Evolutionary conservation across 1,140 invertebrate genomes (phyloP), one percentile per base, ranked within the genome.

Genomic region (Phthorimaea operculella): DNA sequence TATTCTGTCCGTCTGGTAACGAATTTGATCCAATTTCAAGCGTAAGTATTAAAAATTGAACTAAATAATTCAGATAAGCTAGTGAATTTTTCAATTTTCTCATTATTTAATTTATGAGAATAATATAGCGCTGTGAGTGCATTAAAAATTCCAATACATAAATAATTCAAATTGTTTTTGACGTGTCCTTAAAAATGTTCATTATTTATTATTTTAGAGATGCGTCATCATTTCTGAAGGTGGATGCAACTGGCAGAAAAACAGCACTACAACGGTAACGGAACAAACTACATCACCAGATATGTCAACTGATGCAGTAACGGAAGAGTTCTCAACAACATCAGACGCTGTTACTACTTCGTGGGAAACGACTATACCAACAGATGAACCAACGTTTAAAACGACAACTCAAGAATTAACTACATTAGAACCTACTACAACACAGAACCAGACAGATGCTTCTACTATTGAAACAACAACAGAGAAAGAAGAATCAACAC

Each of bases 371-470:
- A 14, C 45, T 6, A 47, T 4, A 47, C 45, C 9, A 9, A 47
- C 9, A 10, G 15, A 47, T 4, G 4, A 47, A 18, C 14, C 45
- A 18, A 58, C 53, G 17, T 0, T 10, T 18, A 15, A 44, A 28
- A 9, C 21, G 33, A 59, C 61, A 16, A 57, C 42, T 33, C 48
- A 52, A 7, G 53, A 17, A n/a, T 50, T 33, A 16, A 44, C 57
- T 33, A 56, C 54, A 4, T 28, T 28, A 28, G 21, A 28, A 28
- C 2, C 6, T 1, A 51, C 42, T 7, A 42, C 51, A 34, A 34
- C 33, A 6, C 33, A 6, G 11, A 34, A 34, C 6, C 6, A 34
- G 33, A 34, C 11, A 11, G 11, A 34, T 34, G 6, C 11, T 7
- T 34, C 11, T 34, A 34, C 6, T 6, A 7, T 34, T 7, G 33